Percentiles rank a stretch among this genome's conserved stretches.
Evolutionary conservation across 2,113 vertebrate species (phyloP).

Genomic region (Varanus komodoensis): DNA sequence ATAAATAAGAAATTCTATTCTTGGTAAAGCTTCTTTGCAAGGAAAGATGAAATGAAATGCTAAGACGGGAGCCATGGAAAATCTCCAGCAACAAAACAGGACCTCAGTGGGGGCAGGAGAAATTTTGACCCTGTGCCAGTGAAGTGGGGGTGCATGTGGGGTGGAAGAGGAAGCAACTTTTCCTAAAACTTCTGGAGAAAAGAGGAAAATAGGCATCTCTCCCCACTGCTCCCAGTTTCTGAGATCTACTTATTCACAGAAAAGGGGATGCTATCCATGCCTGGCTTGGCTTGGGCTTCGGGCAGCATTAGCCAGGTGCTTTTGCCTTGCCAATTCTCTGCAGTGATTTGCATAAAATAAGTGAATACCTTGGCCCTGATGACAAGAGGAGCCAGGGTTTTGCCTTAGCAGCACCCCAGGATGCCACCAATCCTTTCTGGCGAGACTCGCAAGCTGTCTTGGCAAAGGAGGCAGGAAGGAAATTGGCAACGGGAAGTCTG

Average conservation of each 20-base stretch:
- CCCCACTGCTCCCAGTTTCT: not conserved
- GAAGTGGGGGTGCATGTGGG: not conserved
- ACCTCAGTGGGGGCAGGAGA: not conserved
- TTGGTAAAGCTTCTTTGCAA: not conserved
- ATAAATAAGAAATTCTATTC: not conserved
- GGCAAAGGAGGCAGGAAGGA: not conserved
- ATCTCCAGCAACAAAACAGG: not conserved
- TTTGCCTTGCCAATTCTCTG: not conserved
- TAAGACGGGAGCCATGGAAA: accelerated
- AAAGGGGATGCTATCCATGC: not conserved
- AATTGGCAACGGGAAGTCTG: not conserved
- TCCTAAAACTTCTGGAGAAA: not conserved
- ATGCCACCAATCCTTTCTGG: not conserved
- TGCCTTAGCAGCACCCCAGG: not conserved
- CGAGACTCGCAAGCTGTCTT: not conserved
- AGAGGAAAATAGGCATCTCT: not conserved
- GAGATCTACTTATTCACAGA: not conserved
- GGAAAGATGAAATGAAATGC: not conserved
- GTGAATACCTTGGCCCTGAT: not conserved
- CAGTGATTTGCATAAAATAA: not conserved
- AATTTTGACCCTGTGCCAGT: slow-evolving; percentile 23
- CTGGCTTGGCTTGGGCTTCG: not conserved
- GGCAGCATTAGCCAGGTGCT: not conserved
- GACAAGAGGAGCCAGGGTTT: not conserved
- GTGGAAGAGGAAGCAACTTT: not conserved